These are phyloP conservation scores for Aptenodytes patagonicus DNA, from an alignment of 2,113 vertebrate species.

Conservation along the genomic window DNA sequence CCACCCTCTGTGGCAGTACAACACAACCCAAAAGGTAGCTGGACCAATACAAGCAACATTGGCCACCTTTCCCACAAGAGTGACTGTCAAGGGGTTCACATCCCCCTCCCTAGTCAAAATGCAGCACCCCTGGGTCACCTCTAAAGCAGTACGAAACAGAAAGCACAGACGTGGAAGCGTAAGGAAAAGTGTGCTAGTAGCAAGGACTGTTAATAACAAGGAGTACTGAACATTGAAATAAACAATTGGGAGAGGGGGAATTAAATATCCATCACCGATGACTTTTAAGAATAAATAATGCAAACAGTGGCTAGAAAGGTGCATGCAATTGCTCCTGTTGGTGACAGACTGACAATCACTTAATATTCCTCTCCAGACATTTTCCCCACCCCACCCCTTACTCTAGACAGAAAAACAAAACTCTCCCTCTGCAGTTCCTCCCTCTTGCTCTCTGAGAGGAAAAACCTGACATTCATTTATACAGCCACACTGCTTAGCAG, in stretches of 20 bases:
- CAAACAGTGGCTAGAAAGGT: not conserved
- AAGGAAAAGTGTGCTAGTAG: not conserved
- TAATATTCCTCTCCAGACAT: not conserved
- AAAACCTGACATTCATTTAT: fast-evolving
- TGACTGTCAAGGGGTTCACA: not conserved
- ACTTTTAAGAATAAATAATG: not conserved
- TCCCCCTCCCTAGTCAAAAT: not conserved
- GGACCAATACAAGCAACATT: not conserved
- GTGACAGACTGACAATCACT: not conserved
- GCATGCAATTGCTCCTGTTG: not conserved
- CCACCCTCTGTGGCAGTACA: not conserved
- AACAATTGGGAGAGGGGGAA: not conserved
- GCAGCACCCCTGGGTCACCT: not conserved
- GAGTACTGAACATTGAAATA: not conserved
- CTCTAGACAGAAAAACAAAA: not conserved
- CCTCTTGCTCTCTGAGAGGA: not conserved
- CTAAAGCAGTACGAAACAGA: too few relatives aligned
- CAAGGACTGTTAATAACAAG: not conserved
- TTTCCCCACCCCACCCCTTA: too few relatives aligned
- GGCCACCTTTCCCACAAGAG: not conserved
- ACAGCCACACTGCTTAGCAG: not conserved
- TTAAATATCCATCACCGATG: not conserved
- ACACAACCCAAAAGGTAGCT: not conserved
- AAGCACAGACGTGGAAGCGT: not conserved
- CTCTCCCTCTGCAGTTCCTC: not conserved